These are phyloP conservation scores for Progne subis DNA, from an alignment of 2,113 vertebrate genomes.

Conservation along the genomic window DNA sequence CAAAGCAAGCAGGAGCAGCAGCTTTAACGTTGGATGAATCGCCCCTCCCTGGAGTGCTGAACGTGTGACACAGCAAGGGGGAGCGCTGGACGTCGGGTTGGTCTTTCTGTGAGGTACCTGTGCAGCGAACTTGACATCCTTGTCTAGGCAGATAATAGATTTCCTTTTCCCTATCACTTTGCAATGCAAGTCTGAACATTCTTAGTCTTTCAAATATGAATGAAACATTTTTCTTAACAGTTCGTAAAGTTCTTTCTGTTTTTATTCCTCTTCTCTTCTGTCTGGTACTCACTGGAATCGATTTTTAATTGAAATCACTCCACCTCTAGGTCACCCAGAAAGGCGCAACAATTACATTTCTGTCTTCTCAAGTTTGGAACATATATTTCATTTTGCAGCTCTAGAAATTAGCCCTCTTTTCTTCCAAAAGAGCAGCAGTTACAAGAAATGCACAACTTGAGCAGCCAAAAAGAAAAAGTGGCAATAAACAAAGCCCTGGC, in stretches of 20 bases:
- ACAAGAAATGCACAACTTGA: background rate
- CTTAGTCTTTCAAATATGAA: background rate
- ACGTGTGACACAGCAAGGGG: background rate
- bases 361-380: conserved; percentile 5
- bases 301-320: conserved; percentile 67
- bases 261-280: background rate
- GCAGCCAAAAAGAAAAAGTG: background rate
- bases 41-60: background rate
- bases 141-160: background rate
- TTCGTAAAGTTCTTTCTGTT: background rate
- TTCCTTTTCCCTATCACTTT: background rate
- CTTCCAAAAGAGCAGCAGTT: background rate
- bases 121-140: background rate
- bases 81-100: background rate
- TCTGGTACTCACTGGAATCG: conserved; percentile 54
- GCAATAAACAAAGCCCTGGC: background rate
- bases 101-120: background rate
- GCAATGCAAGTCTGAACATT: background rate
- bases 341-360: background rate
- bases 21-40: conserved; percentile 16
- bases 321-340: background rate
- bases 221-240: background rate
- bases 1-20: conserved; percentile 2
- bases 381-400: conserved; percentile 32
- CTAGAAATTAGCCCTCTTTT: conserved; percentile 18